Conservation (phyloP, 2,888 invertebrate genomes). For the Gymnocheta viridis region DNA sequence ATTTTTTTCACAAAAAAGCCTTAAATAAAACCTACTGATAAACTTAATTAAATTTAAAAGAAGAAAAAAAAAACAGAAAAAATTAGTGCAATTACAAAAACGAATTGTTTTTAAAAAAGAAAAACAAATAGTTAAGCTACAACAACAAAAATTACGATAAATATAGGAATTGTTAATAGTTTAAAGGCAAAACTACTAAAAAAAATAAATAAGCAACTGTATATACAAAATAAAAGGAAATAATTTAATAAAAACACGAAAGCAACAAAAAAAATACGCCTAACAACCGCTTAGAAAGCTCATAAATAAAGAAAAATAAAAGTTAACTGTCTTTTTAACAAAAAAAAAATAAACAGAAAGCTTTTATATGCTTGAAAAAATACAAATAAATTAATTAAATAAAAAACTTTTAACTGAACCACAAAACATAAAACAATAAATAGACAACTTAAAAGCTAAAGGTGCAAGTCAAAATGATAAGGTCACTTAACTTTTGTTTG, state of each 20-base stretch:
- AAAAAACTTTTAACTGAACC: slow-evolving; percentile 54
- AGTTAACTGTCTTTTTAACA: slow-evolving; percentile 69
- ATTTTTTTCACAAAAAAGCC: slow-evolving; percentile 70
- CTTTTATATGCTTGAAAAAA: slow-evolving; percentile 60
- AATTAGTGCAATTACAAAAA: slow-evolving; percentile 67
- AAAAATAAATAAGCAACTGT: slow-evolving; percentile 33
- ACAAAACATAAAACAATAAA: slow-evolving; percentile 54
- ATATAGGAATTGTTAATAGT: slow-evolving; percentile 68
- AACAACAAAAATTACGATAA: slow-evolving; percentile 36
- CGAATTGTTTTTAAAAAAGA: slow-evolving; percentile 61
- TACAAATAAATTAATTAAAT: not conserved
- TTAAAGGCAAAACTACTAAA: slow-evolving; percentile 40
- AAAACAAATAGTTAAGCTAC: slow-evolving; percentile 27
- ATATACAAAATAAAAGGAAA: slow-evolving; percentile 48
- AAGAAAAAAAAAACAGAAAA: slow-evolving; percentile 49
- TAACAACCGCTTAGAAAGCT: slow-evolving; percentile 68
- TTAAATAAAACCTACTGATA: slow-evolving; percentile 67
- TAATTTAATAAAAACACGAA: slow-evolving; percentile 12
- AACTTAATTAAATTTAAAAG: slow-evolving; percentile 34
- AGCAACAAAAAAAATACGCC: slow-evolving; percentile 54
- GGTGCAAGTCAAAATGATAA: not conserved
- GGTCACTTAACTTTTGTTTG: not conserved
- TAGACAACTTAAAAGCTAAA: slow-evolving; percentile 49
- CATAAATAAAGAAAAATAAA: slow-evolving; percentile 45
- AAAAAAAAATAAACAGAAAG: slow-evolving; percentile 51